These are phyloP conservation scores for Lipotes vexillifer DNA, from an alignment of 2,113 vertebrate genomes.

Conservation along the genomic window DNA sequence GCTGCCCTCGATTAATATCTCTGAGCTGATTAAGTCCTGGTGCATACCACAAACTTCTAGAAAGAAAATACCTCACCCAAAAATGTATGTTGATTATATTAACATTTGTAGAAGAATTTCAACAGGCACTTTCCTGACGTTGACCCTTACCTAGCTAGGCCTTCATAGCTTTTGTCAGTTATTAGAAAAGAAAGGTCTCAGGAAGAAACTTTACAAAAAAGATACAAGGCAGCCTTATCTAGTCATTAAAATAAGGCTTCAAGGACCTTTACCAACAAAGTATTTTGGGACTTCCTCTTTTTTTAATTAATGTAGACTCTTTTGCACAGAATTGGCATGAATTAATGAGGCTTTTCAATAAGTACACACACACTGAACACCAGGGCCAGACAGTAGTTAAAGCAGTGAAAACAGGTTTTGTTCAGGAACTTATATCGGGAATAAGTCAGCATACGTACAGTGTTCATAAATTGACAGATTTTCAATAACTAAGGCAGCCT, in stretches of 20 bases:
- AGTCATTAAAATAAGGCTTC: not conserved
- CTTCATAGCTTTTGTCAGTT: not conserved
- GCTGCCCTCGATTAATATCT: not conserved
- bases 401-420: not conserved
- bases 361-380: not conserved
- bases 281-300: not conserved
- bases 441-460: not conserved
- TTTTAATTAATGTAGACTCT: not conserved
- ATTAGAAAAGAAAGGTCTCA: not conserved
- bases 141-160: not conserved
- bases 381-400: not conserved
- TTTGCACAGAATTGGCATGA: not conserved
- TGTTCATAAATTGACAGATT: not conserved
- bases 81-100: not conserved
- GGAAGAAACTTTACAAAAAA: not conserved
- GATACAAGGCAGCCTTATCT: not conserved
- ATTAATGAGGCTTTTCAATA: constrained; percentile 19
- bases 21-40: not conserved
- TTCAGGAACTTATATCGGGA: not conserved
- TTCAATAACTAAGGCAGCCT: not conserved
- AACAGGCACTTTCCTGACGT: not conserved
- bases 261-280: not conserved
- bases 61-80: not conserved
- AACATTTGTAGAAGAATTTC: constrained; percentile 3
- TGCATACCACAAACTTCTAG: not conserved